A percentile compares a stretch with the other conserved stretches of the same genome.
Conservation (phyloP, 2,888 invertebrate species). For the Ichneumon xanthorius region DNA sequence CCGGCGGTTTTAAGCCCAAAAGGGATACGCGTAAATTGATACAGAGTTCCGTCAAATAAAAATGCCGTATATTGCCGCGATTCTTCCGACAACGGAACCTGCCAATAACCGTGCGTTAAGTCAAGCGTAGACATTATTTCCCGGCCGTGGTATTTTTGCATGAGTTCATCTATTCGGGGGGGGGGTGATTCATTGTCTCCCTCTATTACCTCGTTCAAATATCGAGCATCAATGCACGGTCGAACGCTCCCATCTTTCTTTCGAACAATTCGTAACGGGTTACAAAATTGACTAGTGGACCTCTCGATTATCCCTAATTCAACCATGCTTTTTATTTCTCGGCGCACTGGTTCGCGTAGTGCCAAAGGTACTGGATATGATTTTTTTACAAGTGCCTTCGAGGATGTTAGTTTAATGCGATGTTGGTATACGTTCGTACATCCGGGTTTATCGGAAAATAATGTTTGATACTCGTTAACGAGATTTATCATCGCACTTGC, state of each 20-base stretch:
- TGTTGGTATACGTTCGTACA: slow-evolving; percentile 43
- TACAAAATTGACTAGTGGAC: slow-evolving; percentile 42
- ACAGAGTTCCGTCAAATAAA: slow-evolving; percentile 66
- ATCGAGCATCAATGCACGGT: slow-evolving; percentile 43
- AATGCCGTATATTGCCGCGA: slow-evolving; percentile 69
- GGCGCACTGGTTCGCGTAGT: slow-evolving; percentile 11
- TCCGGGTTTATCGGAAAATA: slow-evolving; percentile 33
- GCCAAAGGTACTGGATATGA: slow-evolving; percentile 44
- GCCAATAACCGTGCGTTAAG: slow-evolving; percentile 11
- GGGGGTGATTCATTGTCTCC: slow-evolving; percentile 48
- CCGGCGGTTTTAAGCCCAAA: too few species aligned
- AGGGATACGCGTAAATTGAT: slow-evolving; percentile 74
- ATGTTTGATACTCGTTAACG: background rate
- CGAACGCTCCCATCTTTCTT: slow-evolving; percentile 39
- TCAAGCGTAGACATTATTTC: slow-evolving; percentile 33
- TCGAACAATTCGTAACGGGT: slow-evolving; percentile 28
- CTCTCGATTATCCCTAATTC: slow-evolving; percentile 39
- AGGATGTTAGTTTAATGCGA: slow-evolving; percentile 18
- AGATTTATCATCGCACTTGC: slow-evolving; percentile 14
- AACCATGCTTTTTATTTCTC: slow-evolving; percentile 37
- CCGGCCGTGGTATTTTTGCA: slow-evolving; percentile 51
- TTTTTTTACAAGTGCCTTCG: slow-evolving; percentile 25
- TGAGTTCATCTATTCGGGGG: slow-evolving; percentile 52
- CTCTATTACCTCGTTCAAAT: slow-evolving; percentile 36
- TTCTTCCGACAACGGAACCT: slow-evolving; percentile 29